Conservation (phyloP, 2,113 vertebrate genomes). For the Pseudorasbora parva region DNA sequence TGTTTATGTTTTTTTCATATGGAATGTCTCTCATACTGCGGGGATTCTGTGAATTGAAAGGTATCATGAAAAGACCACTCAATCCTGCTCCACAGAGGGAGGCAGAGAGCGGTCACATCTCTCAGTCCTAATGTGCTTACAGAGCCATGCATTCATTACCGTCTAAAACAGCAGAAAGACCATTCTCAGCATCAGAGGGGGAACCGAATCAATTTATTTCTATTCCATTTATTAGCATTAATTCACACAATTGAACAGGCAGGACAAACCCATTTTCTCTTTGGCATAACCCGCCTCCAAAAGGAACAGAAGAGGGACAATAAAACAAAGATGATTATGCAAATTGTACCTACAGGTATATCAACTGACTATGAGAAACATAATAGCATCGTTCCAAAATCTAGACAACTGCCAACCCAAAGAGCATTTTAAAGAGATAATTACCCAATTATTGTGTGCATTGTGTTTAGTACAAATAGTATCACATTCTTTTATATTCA, state of each 20-base stretch:
- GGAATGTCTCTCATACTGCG: not conserved
- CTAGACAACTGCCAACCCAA: not conserved
- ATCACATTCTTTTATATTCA: not conserved
- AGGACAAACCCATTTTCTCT: conserved; percentile 41
- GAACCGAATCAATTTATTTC: conserved; percentile 30
- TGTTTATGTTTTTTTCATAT: not conserved
- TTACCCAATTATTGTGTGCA: not conserved
- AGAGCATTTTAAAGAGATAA: not conserved
- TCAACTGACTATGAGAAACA: not conserved
- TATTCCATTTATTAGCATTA: conserved; percentile 50
- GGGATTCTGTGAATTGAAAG: conserved; percentile 18
- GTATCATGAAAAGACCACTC: conserved; percentile 32
- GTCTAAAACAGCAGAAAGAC: conserved; percentile 45
- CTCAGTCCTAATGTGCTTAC: conserved; percentile 40
- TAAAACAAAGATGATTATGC: conserved; percentile 27
- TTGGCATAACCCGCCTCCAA: not conserved
- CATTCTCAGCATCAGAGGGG: conserved; percentile 25
- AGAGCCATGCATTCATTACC: conserved; percentile 49
- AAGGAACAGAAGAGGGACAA: conserved; percentile 13
- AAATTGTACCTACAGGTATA: conserved; percentile 7
- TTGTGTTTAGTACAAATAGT: not conserved
- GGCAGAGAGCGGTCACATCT: not conserved
- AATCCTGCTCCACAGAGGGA: conserved; percentile 16
- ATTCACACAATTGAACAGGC: conserved; percentile 42
- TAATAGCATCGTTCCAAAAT: not conserved